Percentiles rank a stretch among this genome's conserved stretches.
These are phyloP conservation scores for Tachysurus vachellii DNA, from an alignment of 2,113 vertebrate genomes.

Conservation along the genomic window DNA sequence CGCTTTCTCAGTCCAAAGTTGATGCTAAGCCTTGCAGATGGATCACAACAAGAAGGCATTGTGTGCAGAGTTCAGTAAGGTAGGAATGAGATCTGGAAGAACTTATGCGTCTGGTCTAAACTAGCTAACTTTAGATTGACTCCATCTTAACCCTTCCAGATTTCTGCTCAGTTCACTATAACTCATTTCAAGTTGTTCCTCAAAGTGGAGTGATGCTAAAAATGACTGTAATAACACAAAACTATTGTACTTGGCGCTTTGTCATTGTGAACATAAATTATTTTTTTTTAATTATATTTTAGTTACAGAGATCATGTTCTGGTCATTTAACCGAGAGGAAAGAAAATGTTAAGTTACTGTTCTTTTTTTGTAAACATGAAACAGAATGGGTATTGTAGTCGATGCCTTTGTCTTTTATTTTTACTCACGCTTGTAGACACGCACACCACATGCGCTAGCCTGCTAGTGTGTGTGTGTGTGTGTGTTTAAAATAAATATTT, in stretches of 20 bases:
- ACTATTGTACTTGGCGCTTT: not conserved
- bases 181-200: not conserved
- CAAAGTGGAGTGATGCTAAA: slow-evolving; percentile 4
- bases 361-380: not conserved
- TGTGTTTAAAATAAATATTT: not conserved
- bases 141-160: slow-evolving; percentile 6
- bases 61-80: slow-evolving; percentile 35
- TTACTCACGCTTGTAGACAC: not conserved
- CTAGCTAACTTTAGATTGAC: slow-evolving; percentile 11
- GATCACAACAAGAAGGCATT: slow-evolving; percentile 44
- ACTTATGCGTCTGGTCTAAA: slow-evolving; percentile 34
- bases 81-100: slow-evolving; percentile 48
- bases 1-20: not conserved
- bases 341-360: not conserved
- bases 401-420: not conserved
- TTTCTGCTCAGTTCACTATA: not conserved
- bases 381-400: not conserved
- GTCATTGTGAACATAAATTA: not conserved
- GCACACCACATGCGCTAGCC: not conserved
- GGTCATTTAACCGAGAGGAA: not conserved
- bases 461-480: not conserved
- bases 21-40: slow-evolving; percentile 14
- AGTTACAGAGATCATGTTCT: not conserved
- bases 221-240: not conserved
- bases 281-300: not conserved